Base-by-base conservation (phyloP, 2,888 invertebrate species). In the Ophonus ardosiacus region DNA sequence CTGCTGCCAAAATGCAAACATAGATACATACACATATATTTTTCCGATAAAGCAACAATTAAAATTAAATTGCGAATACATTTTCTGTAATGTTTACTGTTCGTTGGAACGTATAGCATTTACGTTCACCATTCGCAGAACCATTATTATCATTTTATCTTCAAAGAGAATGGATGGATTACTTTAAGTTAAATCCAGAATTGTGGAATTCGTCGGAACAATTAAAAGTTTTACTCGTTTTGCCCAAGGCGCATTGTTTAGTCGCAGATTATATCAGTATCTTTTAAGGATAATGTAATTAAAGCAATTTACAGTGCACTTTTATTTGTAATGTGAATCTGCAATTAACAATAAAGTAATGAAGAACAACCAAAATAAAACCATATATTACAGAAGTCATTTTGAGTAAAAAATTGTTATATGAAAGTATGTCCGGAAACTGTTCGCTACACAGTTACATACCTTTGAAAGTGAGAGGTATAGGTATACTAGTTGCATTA, bases 191-290 rank as follows among this genome's bases (percentile, higher is more conserved):
- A 59, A 59, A 59, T 17, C 17, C 59, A 59, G 18, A 18, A 8
- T 59, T 18, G n/a, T 59, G 5, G 24, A 65, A 61, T 65, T 65
- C 65, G 13, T 10, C 1, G 65, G 21, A 65, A 65, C 65, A 65
- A 65, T 65, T 65, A 65, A 65, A 65, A 59, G 24, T 59, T 59
- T 61, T 24, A 65, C 10, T 18, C 65, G 65, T 59, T 59, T 15
- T 17, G 18, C 31, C 31, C 31, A 17, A 59, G 7, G 59, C 17
- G 6, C n/a, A 65, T 65, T 65, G 21, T 24, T 65, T 24, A 65
- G 24, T 17, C 40, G 17, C 10, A 31, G 40, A 38, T 18, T 68
- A 15, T 68, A 71, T 7, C 71, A 18, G 24, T 71, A 38, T 71
- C 71, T 24, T 40, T 7, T n/a, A 71, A 71, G 15, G 68, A 71